phyloP scores from a whole-genome alignment of 2,113 vertebrate genomes.

The Ia io region DNA sequence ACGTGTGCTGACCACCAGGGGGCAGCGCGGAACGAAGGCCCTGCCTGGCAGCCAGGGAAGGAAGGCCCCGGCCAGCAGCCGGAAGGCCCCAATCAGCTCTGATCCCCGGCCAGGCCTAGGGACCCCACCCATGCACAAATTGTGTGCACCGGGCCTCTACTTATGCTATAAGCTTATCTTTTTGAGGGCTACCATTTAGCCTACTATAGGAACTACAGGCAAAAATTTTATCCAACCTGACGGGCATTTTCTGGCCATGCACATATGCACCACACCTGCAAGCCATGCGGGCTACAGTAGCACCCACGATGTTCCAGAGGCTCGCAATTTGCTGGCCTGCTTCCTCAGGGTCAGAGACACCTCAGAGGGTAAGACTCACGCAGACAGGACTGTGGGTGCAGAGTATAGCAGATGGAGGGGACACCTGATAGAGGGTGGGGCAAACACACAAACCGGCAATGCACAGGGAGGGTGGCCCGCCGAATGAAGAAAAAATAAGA shows the following conservation, averaged over 20 bases:
- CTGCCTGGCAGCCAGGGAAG: too few relatives aligned
- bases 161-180: not conserved
- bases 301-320: not conserved
- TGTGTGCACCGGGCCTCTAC: too few relatives aligned
- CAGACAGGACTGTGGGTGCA: accelerated
- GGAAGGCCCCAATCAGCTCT: too few relatives aligned
- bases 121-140: too few relatives aligned
- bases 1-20: too few relatives aligned
- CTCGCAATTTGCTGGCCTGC: not conserved
- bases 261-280: not conserved
- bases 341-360: not conserved
- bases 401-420: not conserved
- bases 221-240: not conserved
- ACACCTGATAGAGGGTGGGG: too few relatives aligned
- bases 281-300: not conserved
- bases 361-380: not conserved
- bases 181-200: not conserved
- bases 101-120: too few relatives aligned
- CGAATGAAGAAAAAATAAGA: not conserved
- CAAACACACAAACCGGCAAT: not conserved
- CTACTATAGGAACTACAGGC: not conserved
- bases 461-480: not conserved
- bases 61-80: too few relatives aligned
- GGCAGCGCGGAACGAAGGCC: too few relatives aligned
- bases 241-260: not conserved